Evolutionary conservation across 2,797 vertebrate genomes (phyloP).

Genomic region (Eospalax fontanierii): DNA sequence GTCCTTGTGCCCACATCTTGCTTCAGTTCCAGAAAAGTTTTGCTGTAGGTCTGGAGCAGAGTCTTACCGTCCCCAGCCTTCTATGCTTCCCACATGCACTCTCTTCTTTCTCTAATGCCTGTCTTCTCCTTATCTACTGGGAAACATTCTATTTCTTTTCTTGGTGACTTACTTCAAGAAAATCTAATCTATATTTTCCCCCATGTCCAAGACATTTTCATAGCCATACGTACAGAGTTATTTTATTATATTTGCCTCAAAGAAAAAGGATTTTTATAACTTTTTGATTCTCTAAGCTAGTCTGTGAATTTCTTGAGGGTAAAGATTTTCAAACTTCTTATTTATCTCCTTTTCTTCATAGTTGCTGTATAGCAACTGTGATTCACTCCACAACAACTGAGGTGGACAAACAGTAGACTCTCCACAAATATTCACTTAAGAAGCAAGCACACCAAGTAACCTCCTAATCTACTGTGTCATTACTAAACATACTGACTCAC

Average conservation of each 20-base stretch:
- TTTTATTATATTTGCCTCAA: neutral
- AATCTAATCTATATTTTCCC: no score
- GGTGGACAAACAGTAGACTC: neutral
- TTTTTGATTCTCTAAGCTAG: neutral
- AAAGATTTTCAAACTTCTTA: constrained; percentile 25
- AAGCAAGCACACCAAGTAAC: constrained; percentile 37
- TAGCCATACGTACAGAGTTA: neutral
- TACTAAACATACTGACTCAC: constrained; percentile 73
- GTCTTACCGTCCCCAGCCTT: neutral
- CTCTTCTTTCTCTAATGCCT: neutral
- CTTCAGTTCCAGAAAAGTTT: neutral
- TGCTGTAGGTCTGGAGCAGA: neutral
- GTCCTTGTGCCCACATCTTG: neutral
- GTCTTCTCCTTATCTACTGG: neutral
- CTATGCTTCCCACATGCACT: neutral
- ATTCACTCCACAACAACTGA: neutral
- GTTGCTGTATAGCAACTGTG: neutral
- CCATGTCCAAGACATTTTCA: neutral
- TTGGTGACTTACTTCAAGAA: no score
- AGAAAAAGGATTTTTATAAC: neutral
- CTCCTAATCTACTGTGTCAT: constrained; percentile 59
- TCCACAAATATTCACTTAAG: constrained; percentile 16
- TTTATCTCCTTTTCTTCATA: neutral
- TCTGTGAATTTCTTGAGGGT: constrained; percentile 15
- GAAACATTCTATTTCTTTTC: neutral